Percentiles rank a stretch among this genome's conserved stretches.
These are phyloP conservation scores for Fringilla coelebs DNA, from an alignment of 2,797 vertebrate species.

Conservation along the genomic window DNA sequence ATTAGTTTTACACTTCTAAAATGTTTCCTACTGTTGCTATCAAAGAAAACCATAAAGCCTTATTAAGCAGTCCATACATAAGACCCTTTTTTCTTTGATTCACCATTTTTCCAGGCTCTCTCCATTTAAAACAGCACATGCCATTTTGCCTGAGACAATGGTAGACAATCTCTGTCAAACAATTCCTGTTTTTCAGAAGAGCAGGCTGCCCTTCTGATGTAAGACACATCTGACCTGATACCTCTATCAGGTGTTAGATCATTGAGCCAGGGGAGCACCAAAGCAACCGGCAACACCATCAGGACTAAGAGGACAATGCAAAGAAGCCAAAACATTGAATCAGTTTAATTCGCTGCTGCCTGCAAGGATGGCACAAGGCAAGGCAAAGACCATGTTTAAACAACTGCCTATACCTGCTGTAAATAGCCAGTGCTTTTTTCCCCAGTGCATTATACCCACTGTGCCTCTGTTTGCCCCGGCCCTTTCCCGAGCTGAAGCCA, in stretches of 20 bases:
- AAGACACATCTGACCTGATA: background rate
- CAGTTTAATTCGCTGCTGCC: background rate
- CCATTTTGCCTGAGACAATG: background rate
- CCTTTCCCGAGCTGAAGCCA: background rate
- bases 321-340: background rate
- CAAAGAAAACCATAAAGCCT: background rate
- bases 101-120: background rate
- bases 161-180: background rate
- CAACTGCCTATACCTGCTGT: background rate
- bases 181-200: background rate
- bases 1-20: background rate
- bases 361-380: background rate
- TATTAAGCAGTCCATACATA: background rate
- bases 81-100: background rate
- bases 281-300: background rate
- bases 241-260: background rate
- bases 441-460: fast-evolving
- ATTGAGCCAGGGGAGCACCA: background rate
- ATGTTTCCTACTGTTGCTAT: background rate
- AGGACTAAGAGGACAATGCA: background rate
- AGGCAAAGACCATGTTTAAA: background rate
- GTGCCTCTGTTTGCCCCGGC: background rate
- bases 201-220: background rate
- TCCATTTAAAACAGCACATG: background rate
- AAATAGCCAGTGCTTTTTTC: background rate